These are phyloP conservation scores for Cosmia pyralina DNA, from an alignment of 2,888 invertebrate genomes.

Conservation along the genomic window DNA sequence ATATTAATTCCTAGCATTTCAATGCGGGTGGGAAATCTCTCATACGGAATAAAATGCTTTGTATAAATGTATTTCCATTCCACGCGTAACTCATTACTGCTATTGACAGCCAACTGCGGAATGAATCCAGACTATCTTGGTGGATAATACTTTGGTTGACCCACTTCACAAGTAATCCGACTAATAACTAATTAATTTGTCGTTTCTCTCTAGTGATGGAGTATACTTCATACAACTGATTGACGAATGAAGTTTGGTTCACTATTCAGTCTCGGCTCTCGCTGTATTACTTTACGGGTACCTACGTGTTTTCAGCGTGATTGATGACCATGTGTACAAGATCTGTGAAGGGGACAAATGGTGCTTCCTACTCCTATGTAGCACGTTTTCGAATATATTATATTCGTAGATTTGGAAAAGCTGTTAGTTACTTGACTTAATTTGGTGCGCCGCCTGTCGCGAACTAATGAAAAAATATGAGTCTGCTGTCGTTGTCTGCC, in stretches of 20 bases:
- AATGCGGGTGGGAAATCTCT: constrained; percentile 31
- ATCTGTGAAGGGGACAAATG: constrained; percentile 41
- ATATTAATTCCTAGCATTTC: constrained; percentile 18
- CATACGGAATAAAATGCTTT: constrained; percentile 44
- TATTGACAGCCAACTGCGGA: constrained; percentile 69
- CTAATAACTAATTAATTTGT: constrained; percentile 69
- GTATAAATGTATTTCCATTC: constrained; percentile 51
- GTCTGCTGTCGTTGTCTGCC: constrained; percentile 58
- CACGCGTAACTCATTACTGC: constrained; percentile 62
- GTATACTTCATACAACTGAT: constrained; percentile 51
- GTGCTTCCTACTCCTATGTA: constrained; percentile 8
- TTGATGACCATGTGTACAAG: constrained; percentile 49
- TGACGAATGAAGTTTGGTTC: constrained; percentile 53
- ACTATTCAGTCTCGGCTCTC: constrained; percentile 35
- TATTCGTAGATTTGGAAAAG: constrained; percentile 31
- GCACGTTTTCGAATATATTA: constrained; percentile 19
- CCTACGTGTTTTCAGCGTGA: constrained; percentile 34
- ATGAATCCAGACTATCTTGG: constrained; percentile 66
- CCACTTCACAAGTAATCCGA: constrained; percentile 68
- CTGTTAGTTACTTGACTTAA: constrained; percentile 60
- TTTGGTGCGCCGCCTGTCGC: constrained; percentile 62
- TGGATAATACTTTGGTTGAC: constrained; percentile 70
- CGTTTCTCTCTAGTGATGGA: constrained; percentile 52
- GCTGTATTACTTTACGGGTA: constrained; percentile 31
- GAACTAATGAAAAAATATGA: constrained; percentile 73